These are phyloP conservation scores for Bombyx mandarina DNA, from an alignment of 1,140 invertebrate species.

Conservation along the genomic window DNA sequence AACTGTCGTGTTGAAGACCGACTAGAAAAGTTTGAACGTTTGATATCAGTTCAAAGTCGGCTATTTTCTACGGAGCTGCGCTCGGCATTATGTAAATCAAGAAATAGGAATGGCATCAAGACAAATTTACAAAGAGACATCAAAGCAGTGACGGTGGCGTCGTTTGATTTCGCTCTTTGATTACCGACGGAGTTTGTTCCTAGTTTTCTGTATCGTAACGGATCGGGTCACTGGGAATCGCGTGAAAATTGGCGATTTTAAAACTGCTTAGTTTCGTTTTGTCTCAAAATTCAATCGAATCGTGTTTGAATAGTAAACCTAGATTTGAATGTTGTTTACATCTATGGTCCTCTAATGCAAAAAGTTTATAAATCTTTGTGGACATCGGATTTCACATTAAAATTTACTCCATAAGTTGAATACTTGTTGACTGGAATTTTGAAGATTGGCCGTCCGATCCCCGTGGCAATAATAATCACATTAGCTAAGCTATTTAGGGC, in stretches of 20 bases:
- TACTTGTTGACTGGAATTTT: too few species aligned
- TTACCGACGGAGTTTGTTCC: slow-evolving; percentile 32
- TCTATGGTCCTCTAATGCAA: too few species aligned
- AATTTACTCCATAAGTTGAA: too few species aligned
- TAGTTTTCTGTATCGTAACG: slow-evolving; percentile 39
- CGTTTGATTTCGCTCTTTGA: slow-evolving; percentile 57
- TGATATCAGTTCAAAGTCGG: slow-evolving; percentile 17
- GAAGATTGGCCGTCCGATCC: not conserved
- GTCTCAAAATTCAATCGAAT: too few species aligned
- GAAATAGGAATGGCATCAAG: slow-evolving; percentile 22
- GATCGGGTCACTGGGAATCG: not conserved
- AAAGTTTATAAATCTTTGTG: too few species aligned
- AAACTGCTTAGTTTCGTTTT: too few species aligned
- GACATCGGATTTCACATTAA: too few species aligned
- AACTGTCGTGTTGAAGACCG: not conserved
- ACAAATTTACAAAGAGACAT: slow-evolving; percentile 44
- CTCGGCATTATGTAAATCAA: slow-evolving; percentile 26
- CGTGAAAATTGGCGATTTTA: too few species aligned
- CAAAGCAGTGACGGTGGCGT: slow-evolving; percentile 37
- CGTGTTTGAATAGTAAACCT: too few species aligned
- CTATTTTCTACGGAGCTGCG: slow-evolving; percentile 17
- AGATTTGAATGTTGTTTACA: too few species aligned
- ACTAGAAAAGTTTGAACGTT: slow-evolving; percentile 7
- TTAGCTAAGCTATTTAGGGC: slow-evolving; percentile 41
- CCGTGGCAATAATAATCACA: not conserved